A percentile compares a stretch with the other conserved stretches of the same genome.
Conservation (phyloP, 1,140 invertebrate species). For the Melanaphis sacchari region DNA sequence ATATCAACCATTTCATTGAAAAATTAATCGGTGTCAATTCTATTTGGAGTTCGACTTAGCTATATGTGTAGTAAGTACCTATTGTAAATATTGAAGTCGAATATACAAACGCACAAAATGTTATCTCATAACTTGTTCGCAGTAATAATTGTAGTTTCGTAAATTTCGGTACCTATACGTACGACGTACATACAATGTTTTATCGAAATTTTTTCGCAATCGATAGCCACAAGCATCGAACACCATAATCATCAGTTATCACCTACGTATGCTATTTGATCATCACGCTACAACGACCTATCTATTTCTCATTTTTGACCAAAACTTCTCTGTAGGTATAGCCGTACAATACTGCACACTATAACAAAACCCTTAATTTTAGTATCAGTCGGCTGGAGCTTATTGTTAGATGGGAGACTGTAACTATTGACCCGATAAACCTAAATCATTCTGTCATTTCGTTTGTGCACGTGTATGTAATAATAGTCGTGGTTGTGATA, state of each 20-base stretch:
- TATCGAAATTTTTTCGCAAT: not conserved
- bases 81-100: not conserved
- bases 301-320: not conserved
- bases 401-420: not conserved
- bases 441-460: constrained; percentile 8
- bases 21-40: not conserved
- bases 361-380: constrained; percentile 14
- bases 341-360: not conserved
- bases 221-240: not conserved
- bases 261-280: not conserved
- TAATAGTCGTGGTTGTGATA: not conserved
- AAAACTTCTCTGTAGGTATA: not conserved
- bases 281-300: not conserved
- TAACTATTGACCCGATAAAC: not conserved
- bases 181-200: not conserved
- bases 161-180: too few species aligned
- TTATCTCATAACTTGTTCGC: not conserved
- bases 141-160: not conserved
- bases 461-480: not conserved
- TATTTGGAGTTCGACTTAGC: not conserved
- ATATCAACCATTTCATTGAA: not conserved
- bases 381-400: not conserved
- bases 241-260: not conserved
- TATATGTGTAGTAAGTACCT: not conserved
- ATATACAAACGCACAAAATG: not conserved